These are phyloP conservation scores for Bombus polaris DNA, from an alignment of 1,140 invertebrate species.

Conservation along the genomic window DNA sequence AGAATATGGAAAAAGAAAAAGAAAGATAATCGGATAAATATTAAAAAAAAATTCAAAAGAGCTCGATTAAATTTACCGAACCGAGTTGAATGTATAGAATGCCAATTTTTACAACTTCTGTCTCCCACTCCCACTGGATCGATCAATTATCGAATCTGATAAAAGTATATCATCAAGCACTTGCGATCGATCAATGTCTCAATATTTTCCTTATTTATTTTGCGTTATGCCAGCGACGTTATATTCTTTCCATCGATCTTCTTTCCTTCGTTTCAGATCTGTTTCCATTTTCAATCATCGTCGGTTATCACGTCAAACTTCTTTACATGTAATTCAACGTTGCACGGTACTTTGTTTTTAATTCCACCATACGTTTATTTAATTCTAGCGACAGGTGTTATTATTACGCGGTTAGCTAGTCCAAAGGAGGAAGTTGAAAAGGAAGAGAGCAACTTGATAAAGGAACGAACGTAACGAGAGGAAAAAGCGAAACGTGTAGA, in stretches of 20 bases:
- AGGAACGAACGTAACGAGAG: not conserved
- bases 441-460: not conserved
- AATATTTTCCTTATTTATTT: not conserved
- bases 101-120: not conserved
- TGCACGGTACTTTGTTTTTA: not conserved
- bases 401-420: not conserved
- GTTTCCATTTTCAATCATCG: conserved; percentile 1
- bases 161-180: too few relatives aligned
- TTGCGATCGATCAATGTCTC: not conserved
- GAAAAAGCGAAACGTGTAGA: not conserved
- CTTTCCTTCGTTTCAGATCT: not conserved
- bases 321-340: not conserved
- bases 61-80: too few relatives aligned
- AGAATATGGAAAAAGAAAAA: too few relatives aligned
- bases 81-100: not conserved
- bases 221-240: not conserved
- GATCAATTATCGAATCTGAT: too few relatives aligned
- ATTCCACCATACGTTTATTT: conserved; percentile 5
- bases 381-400: not conserved
- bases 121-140: too few relatives aligned
- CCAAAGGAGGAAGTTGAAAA: not conserved
- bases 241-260: not conserved
- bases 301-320: not conserved
- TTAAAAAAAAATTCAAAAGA: too few relatives aligned
- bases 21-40: not conserved